phyloP scores from a whole-genome alignment of 2,113 vertebrate species.

The Sterna hirundo region DNA sequence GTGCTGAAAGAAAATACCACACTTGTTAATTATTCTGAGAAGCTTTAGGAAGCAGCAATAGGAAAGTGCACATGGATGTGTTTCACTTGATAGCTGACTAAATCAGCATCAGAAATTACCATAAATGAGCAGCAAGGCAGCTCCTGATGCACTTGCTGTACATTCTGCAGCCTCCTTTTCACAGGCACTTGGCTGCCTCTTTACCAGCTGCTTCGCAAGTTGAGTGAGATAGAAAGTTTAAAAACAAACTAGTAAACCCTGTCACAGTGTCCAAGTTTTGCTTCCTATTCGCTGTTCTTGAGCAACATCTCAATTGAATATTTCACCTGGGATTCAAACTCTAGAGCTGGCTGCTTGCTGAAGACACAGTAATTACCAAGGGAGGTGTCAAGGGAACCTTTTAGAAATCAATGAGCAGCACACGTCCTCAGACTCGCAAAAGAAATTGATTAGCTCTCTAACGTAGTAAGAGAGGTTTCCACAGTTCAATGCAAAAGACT shows the following conservation, averaged over 20 bases:
- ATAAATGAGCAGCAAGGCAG: slow-evolving; percentile 51
- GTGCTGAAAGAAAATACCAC: slow-evolving; percentile 70
- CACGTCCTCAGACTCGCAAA: slow-evolving; percentile 9
- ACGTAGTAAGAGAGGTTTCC: slow-evolving; percentile 19
- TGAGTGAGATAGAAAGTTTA: slow-evolving; percentile 37
- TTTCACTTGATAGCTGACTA: slow-evolving; percentile 58
- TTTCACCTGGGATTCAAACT: slow-evolving; percentile 60
- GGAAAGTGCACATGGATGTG: slow-evolving; percentile 35
- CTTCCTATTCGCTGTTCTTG: slow-evolving; percentile 9
- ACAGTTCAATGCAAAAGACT: background rate
- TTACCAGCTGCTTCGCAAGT: slow-evolving; percentile 47
- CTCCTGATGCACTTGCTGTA: slow-evolving; percentile 23
- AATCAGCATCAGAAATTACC: slow-evolving; percentile 57
- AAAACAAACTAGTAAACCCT: slow-evolving; percentile 54
- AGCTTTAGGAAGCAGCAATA: slow-evolving; percentile 35
- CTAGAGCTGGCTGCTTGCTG: slow-evolving; percentile 24
- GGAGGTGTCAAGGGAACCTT: slow-evolving; percentile 57
- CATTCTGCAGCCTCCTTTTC: slow-evolving; percentile 15
- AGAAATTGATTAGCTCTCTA: slow-evolving; percentile 61
- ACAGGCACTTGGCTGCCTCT: slow-evolving; percentile 46
- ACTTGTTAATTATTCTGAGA: slow-evolving; percentile 70
- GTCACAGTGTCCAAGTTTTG: slow-evolving; percentile 27
- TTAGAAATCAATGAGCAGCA: slow-evolving; percentile 66
- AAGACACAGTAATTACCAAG: slow-evolving; percentile 60
- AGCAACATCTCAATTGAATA: slow-evolving; percentile 56